Evolutionary conservation across 2,113 vertebrate genomes (phyloP), one percentile per base, ranked within the genome.

Genomic region (Excalfactoria chinensis): DNA sequence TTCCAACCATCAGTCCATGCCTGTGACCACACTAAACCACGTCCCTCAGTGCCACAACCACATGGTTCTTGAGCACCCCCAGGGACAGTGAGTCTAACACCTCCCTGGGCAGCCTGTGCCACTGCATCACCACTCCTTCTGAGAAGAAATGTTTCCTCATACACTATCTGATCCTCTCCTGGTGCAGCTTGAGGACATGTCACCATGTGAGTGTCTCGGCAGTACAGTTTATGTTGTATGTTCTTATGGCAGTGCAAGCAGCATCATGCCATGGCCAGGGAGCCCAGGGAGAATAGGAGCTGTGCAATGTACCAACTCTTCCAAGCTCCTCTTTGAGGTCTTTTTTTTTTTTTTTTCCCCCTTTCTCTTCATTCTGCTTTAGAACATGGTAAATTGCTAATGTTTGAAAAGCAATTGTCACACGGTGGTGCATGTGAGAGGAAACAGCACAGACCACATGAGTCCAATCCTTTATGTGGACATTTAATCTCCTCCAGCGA

Each of bases 331-430:
- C 89, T 96, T 93, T 91, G 84, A 92, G 89, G 83, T 80, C 37
- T 30, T 53, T 14, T 30, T 56, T n/a, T n/a, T 80, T 34, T 30
- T 53, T 14, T 20, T 48, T 15, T 8, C 23, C 6, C 8, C 25
- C 1, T 30, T 64, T 64, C 46, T 75, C 60, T 35, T 75, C 15
- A 49, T 68, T 68, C 68, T 81, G 11, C 15, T 88, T 91, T 85
- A 94, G 76, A 92, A 95, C 32, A 73, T 68, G 80, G 71, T 53
- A 67, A 64, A 58, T 94, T 85, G 63, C 68, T 96, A 68, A 55
- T 62, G 49, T 93, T 87, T 95, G 89, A 89, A 90, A 95, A 94
- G 92, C 68, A 79, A 77, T 64, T 89, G 95, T 90, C 91, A 95
- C 40, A 20, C 60, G 6, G 28, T 56, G 7, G 8, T 2, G 34